Percentiles rank a stretch among this genome's conserved stretches.
Evolutionary conservation across 1,140 invertebrate genomes (phyloP).

Genomic region (Pseudomyrmex flavicornis): DNA sequence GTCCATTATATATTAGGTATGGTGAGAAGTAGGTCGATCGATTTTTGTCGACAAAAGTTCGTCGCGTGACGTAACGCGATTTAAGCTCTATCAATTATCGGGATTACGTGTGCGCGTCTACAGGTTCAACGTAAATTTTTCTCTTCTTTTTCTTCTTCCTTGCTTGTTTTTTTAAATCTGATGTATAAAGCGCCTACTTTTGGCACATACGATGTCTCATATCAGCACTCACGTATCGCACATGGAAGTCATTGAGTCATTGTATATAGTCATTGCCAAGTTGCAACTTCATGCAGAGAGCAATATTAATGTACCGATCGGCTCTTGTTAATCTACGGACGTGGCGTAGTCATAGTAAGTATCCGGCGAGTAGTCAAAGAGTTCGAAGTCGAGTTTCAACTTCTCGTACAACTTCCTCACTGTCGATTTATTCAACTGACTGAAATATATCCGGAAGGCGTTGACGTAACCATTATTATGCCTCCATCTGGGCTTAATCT

Average conservation of each 20-base stretch:
- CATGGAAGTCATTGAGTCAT: no score
- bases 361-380: conserved; percentile 85
- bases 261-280: background rate
- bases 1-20: conserved; percentile 64
- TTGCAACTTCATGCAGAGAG: background rate
- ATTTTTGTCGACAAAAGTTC: conserved; percentile 74
- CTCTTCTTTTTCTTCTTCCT: background rate
- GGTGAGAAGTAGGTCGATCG: conserved; percentile 77
- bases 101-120: conserved; percentile 43
- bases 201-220: background rate
- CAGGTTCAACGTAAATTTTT: conserved; percentile 4
- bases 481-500: conserved; percentile 82
- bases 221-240: no score
- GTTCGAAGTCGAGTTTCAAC: conserved; percentile 86
- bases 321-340: background rate
- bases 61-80: conserved; percentile 72
- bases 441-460: conserved; percentile 82
- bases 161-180: background rate
- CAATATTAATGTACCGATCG: background rate
- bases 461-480: conserved; percentile 72
- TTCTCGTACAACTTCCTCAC: conserved; percentile 84
- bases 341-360: conserved; percentile 80
- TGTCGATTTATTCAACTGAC: conserved; percentile 80
- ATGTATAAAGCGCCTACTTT: background rate
- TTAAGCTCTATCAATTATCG: conserved; percentile 70